Evolutionary conservation across 2,888 invertebrate species (phyloP).

Genomic region (Cepaea hortensis): DNA sequence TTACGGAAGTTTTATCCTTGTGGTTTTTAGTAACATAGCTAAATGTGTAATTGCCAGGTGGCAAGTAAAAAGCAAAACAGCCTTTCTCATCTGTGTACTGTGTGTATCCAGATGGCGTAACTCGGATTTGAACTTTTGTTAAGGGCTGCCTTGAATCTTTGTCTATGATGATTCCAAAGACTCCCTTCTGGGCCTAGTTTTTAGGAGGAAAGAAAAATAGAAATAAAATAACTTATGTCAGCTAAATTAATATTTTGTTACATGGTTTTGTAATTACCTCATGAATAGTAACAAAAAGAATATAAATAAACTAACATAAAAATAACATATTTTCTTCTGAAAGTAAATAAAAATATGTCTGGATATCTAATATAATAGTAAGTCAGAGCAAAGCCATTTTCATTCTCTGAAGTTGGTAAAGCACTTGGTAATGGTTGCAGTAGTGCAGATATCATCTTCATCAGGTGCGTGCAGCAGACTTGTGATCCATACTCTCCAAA

Average conservation of each 20-base stretch:
- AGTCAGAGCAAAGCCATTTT: too few species aligned
- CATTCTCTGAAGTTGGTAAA: too few species aligned
- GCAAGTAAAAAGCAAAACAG: slow-evolving; percentile 64
- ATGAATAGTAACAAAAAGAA: too few species aligned
- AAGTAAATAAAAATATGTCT: too few species aligned
- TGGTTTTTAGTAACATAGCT: slow-evolving; percentile 18
- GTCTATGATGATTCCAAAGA: slow-evolving; percentile 64
- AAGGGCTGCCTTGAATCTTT: slow-evolving; percentile 53
- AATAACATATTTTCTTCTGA: too few species aligned
- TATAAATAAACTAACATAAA: too few species aligned
- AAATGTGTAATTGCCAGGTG: slow-evolving; percentile 62
- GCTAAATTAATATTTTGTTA: background rate
- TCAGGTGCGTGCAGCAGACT: too few species aligned
- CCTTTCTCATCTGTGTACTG: slow-evolving; percentile 57
- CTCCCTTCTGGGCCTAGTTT: slow-evolving; percentile 60
- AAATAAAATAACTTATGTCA: background rate
- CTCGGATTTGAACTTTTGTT: slow-evolving; percentile 55
- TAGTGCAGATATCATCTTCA: too few species aligned
- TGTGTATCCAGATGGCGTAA: slow-evolving; percentile 56
- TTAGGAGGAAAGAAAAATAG: slow-evolving; percentile 10
- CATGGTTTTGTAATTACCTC: background rate
- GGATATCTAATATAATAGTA: too few species aligned
- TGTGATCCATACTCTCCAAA: too few species aligned
- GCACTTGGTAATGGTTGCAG: too few species aligned
- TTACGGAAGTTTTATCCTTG: slow-evolving; percentile 4